Base-by-base conservation (phyloP, 2,888 invertebrate genomes). In the Platycheirus rosarum region DNA sequence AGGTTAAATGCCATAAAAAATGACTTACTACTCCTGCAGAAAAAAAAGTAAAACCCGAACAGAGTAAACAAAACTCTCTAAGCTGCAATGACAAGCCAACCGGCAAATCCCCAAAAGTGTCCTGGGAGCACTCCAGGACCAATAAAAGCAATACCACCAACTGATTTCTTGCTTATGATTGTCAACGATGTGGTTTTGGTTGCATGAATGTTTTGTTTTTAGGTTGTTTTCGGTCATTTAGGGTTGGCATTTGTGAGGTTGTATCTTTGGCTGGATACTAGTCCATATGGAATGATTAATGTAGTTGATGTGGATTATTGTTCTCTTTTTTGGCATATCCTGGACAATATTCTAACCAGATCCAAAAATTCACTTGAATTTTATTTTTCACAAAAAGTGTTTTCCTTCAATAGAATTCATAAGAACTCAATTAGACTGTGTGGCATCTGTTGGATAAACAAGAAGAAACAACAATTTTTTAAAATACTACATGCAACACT, bases 1-100 rank as follows among this genome's bases (percentile, higher is more conserved):
- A 18, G 73, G 78, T 42, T 66, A 62, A 42, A 63, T 66, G 65
- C 65, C 73, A 84, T 84, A 84, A 84, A 84, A 84, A 84, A 69
- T 84, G 84, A 84, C 84, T 84, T 73, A 84, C 78, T 84, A 78
- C 74, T 78, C 78, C 78, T 84, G 84, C 78, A 84, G 23, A 82
- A 49, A 23, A 46, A 46, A 37, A 46, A n/a, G 7, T n/a, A 14
- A 62, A 23, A 40, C 51, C 51, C 35, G 35, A 46, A 53, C n/a
- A 16, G 44, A 29, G 20, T 7, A 70, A 63, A 55, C 32, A 62
- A 63, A 62, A 23, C 35, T 57, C 48, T 79, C 82, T 77, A 78
- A 84, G 63, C 82, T 82, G 77, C 71, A 71, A 23, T 62, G 65
- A 68, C 60, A n/a, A n/a, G n/a, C n/a, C n/a, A 84, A 63, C 66